A percentile compares a stretch with the other conserved stretches of the same genome.
These are phyloP conservation scores for Chromis chromis DNA, from an alignment of 2,797 vertebrate genomes.

Conservation along the genomic window DNA sequence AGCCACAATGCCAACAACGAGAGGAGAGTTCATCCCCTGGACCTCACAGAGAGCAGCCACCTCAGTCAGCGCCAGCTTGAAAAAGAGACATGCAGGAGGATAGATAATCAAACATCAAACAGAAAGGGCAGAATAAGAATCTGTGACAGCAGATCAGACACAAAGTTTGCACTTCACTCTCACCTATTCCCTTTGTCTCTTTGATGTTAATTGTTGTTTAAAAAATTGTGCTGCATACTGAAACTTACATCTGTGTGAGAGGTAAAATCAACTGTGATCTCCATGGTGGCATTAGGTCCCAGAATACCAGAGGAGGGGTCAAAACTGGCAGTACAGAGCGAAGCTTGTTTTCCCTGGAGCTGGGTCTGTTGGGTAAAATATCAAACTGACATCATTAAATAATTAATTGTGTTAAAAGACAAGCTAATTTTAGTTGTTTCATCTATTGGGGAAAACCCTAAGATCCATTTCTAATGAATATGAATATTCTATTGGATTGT, in stretches of 20 bases:
- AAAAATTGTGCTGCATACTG: neutral
- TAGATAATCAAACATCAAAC: neutral
- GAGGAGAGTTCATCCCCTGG: conserved; percentile 86
- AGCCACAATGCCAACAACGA: conserved; percentile 84
- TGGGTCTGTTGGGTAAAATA: conserved; percentile 52
- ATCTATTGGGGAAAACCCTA: neutral
- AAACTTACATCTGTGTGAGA: conserved; percentile 81
- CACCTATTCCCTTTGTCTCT: neutral
- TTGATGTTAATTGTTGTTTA: neutral
- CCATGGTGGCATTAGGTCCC: conserved; percentile 85
- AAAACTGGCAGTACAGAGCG: conserved; percentile 79
- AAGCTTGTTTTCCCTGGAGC: conserved; percentile 85
- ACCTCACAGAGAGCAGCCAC: conserved; percentile 87
- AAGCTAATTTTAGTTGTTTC: neutral
- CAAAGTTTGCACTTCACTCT: neutral
- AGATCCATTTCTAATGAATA: too few relatives aligned
- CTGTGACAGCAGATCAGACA: neutral
- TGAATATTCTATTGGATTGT: too few relatives aligned
- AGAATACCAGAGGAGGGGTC: conserved; percentile 84
- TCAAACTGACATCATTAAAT: neutral
- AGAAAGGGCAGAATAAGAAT: neutral
- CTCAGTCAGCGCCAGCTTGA: conserved; percentile 86
- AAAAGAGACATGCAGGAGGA: conserved; percentile 15
- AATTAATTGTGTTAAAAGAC: neutral
- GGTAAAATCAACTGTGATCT: conserved; percentile 85